Evolutionary conservation across 2,113 vertebrate species (phyloP).

Genomic region (Xenopus laevis): DNA sequence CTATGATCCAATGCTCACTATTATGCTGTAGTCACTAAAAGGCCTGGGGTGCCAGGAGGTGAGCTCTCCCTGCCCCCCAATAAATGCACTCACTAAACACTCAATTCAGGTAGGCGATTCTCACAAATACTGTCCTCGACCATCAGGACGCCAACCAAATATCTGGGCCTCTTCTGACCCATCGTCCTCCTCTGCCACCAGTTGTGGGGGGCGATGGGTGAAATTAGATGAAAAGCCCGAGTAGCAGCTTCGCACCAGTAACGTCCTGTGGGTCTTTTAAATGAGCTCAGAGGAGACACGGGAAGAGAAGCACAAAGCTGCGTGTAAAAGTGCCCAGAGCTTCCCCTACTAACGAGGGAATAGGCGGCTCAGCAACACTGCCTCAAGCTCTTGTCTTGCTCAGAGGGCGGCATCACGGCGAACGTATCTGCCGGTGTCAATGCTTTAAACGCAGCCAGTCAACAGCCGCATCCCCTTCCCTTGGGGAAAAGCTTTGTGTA

Average conservation of each 20-base stretch:
- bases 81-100: slow-evolving; percentile 21
- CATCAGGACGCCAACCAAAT: neutral
- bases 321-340: no score
- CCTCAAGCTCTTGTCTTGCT: neutral
- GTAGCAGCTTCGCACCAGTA: no score
- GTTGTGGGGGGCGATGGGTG: no score
- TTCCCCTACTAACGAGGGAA: no score
- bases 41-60: slow-evolving; percentile 37
- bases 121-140: neutral
- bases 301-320: no score
- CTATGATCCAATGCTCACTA: neutral
- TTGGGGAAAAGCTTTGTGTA: no score
- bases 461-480: no score
- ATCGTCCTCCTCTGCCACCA: slow-evolving; percentile 3
- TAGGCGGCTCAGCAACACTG: no score
- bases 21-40: neutral
- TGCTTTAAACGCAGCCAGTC: no score
- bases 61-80: slow-evolving; percentile 12
- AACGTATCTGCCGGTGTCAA: neutral
- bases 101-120: neutral
- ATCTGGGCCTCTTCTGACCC: slow-evolving; percentile 1
- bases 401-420: slow-evolving; percentile 8
- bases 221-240: no score
- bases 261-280: no score
- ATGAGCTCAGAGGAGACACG: no score